phyloP scores from a whole-genome alignment of 1,140 invertebrate species.

The Drosophila mayri region DNA sequence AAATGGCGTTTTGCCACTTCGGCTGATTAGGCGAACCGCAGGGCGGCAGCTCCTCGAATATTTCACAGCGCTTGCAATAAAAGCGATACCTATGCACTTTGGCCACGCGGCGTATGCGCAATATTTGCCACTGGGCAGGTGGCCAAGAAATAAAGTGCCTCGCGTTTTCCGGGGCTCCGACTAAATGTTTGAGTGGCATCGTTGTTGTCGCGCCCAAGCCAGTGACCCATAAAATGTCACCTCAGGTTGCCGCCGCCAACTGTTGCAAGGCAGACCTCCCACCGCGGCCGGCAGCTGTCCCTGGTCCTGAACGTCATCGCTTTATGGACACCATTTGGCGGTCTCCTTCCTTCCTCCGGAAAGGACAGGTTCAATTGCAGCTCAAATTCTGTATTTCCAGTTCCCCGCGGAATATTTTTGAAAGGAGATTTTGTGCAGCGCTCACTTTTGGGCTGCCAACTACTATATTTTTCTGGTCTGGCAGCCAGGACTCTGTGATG shows the following conservation, averaged over 20 bases:
- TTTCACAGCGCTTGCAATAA: slow-evolving; percentile 48
- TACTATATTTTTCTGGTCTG: neutral
- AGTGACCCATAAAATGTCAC: slow-evolving; percentile 60
- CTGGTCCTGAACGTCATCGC: slow-evolving; percentile 27
- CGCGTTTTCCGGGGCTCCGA: slow-evolving; percentile 3
- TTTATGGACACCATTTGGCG: slow-evolving; percentile 41
- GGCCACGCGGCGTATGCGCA: slow-evolving; percentile 38
- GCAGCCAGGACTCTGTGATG: neutral
- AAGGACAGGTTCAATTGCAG: slow-evolving; percentile 53
- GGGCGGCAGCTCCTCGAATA: slow-evolving; percentile 27
- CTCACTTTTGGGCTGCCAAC: neutral
- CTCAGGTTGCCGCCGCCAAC: slow-evolving; percentile 41
- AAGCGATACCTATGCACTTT: slow-evolving; percentile 27
- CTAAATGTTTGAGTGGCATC: slow-evolving; percentile 53
- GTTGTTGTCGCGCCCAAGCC: slow-evolving; percentile 35
- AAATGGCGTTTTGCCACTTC: slow-evolving; percentile 41
- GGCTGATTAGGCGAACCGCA: slow-evolving; percentile 49
- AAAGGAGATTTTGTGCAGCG: slow-evolving; percentile 7
- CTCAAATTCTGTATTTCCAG: slow-evolving; percentile 38
- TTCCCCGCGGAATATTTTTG: slow-evolving; percentile 11
- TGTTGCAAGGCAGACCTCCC: slow-evolving; percentile 39
- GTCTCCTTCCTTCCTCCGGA: slow-evolving; percentile 21
- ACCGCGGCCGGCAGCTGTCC: slow-evolving; percentile 9
- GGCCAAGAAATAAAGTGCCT: slow-evolving; percentile 51
- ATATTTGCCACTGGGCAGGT: slow-evolving; percentile 43